A percentile compares a stretch with the other conserved stretches of the same genome.
These are phyloP conservation scores for Cyrtonyx montezumae DNA, from an alignment of 2,113 vertebrate species.

Conservation along the genomic window DNA sequence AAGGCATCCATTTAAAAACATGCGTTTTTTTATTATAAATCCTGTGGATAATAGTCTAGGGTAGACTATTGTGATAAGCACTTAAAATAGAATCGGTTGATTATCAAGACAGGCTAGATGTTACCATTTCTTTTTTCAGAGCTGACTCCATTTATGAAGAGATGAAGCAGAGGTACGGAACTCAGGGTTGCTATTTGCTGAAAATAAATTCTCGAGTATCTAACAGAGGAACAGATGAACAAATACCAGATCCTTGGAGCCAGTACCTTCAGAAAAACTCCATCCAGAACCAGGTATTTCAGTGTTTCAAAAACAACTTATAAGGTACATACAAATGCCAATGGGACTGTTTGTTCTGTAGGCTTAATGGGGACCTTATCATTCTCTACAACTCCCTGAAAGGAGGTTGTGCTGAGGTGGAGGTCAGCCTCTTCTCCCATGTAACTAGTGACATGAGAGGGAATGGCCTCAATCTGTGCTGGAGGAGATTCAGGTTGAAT, in stretches of 20 bases:
- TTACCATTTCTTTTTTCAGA: slow-evolving; percentile 72
- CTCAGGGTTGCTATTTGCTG: slow-evolving; percentile 95
- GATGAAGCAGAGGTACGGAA: slow-evolving; percentile 96
- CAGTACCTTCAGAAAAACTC: slow-evolving; percentile 93
- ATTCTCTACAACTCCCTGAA: too few relatives aligned
- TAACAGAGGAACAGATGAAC: slow-evolving; percentile 86
- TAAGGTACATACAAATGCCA: background rate
- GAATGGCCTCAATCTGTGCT: too few relatives aligned
- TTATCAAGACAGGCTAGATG: background rate
- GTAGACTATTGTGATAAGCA: background rate
- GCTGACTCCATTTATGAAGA: slow-evolving; percentile 95
- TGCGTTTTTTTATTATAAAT: background rate
- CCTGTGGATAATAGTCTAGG: background rate
- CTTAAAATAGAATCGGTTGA: background rate
- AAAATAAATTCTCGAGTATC: slow-evolving; percentile 92
- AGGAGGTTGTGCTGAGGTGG: too few relatives aligned
- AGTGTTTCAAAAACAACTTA: background rate
- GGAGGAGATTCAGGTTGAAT: too few relatives aligned
- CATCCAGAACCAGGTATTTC: slow-evolving; percentile 86
- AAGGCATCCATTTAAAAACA: background rate
- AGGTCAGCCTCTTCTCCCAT: too few relatives aligned
- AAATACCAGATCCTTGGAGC: slow-evolving; percentile 99
- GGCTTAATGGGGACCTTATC: too few relatives aligned
- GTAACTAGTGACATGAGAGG: too few relatives aligned
- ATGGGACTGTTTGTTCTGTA: too few relatives aligned